These are phyloP conservation scores for Cyrtorhinus lividipennis DNA, from an alignment of 1,140 invertebrate species.

Conservation along the genomic window DNA sequence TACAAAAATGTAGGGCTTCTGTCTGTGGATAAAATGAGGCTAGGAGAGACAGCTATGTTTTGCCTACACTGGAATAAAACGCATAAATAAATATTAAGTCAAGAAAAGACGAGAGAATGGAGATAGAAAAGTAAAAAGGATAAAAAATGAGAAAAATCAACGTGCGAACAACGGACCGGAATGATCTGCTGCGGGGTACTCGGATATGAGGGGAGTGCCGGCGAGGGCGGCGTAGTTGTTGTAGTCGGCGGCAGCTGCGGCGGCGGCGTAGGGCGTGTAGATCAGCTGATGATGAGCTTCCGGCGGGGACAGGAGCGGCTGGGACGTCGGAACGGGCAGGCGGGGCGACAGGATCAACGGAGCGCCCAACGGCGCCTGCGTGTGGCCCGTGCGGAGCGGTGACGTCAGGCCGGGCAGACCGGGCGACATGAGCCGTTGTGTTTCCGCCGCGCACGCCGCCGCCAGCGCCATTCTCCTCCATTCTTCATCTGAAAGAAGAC, in stretches of 20 bases:
- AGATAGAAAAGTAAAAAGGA: too few relatives aligned
- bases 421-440: slow-evolving; percentile 54
- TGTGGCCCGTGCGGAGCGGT: slow-evolving; percentile 46
- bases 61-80: too few relatives aligned
- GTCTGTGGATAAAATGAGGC: too few relatives aligned
- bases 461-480: slow-evolving; percentile 62
- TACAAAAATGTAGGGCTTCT: too few relatives aligned
- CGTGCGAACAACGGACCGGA: slow-evolving; percentile 65
- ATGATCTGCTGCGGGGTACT: slow-evolving; percentile 70
- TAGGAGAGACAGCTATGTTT: too few relatives aligned
- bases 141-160: background rate
- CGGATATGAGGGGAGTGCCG: slow-evolving; percentile 64
- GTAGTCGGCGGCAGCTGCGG: slow-evolving; percentile 41
- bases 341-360: slow-evolving; percentile 76
- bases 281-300: slow-evolving; percentile 53
- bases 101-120: too few relatives aligned
- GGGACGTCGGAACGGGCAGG: slow-evolving; percentile 63
- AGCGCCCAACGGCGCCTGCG: slow-evolving; percentile 53
- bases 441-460: slow-evolving; percentile 43
- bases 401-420: slow-evolving; percentile 41
- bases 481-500: slow-evolving; percentile 40
- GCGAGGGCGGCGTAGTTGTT: slow-evolving; percentile 74
- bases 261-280: slow-evolving; percentile 56
- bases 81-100: too few relatives aligned
- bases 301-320: slow-evolving; percentile 44